Conservation (phyloP, 2,797 vertebrate genomes). For the Coregonus sp. region DNA sequence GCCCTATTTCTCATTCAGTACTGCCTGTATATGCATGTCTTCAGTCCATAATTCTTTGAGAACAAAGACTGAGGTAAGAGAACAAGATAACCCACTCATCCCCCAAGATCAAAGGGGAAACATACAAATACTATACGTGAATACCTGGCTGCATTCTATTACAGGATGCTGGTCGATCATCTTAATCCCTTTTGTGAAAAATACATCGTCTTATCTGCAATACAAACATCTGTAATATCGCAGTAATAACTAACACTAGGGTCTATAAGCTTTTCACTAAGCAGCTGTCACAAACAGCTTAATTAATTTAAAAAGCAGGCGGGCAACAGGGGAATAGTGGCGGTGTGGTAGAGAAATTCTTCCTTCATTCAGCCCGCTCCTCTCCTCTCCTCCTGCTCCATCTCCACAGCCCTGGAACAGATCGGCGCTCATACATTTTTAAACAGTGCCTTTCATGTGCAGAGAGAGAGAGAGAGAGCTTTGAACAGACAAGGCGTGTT, state of each 20-base stretch:
- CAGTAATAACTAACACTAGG: slow-evolving; percentile 74
- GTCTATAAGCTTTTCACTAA: slow-evolving; percentile 66
- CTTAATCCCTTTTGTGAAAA: neutral
- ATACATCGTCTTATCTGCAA: neutral
- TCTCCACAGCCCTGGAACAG: slow-evolving; percentile 63
- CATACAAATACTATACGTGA: neutral
- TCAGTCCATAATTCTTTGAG: neutral
- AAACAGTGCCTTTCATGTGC: slow-evolving; percentile 78
- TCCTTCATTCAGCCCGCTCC: neutral
- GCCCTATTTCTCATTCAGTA: neutral
- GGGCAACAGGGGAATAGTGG: slow-evolving; percentile 70
- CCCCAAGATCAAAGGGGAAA: neutral
- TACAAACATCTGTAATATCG: neutral
- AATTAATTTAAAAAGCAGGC: slow-evolving; percentile 75
- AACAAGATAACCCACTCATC: slow-evolving; percentile 1
- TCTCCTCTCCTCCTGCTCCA: slow-evolving; percentile 64
- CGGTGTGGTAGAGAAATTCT: slow-evolving; percentile 42
- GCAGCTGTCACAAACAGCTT: slow-evolving; percentile 79
- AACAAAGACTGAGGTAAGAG: neutral
- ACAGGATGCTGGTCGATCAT: neutral
- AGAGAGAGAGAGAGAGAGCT: slow-evolving; percentile 63
- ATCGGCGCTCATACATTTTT: slow-evolving; percentile 81
- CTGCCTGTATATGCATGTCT: too few relatives aligned
- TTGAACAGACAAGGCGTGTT: slow-evolving; percentile 75
- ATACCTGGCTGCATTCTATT: neutral